Evolutionary conservation across 2,113 vertebrate species (phyloP).

Genomic region (Lophius piscatorius): DNA sequence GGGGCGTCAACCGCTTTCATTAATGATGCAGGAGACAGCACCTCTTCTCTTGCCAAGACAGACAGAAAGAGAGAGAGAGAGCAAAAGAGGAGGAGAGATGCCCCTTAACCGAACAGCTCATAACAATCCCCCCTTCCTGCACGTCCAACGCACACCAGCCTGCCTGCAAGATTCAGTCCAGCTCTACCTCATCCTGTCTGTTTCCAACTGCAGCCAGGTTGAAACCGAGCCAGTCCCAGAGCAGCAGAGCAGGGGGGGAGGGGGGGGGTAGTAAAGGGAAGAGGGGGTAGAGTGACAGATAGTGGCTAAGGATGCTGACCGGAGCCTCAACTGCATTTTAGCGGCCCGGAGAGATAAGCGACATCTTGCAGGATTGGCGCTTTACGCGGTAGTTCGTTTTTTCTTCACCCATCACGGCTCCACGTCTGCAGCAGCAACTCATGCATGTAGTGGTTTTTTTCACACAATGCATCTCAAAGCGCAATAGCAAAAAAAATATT

Average conservation of each 20-base stretch:
- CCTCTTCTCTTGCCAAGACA: conserved; percentile 56
- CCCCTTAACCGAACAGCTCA: conserved; percentile 54
- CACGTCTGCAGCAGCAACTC: conserved; percentile 11
- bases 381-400: conserved; percentile 22
- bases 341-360: conserved; percentile 60
- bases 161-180: conserved; percentile 40
- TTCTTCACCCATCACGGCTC: background rate
- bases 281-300: conserved; percentile 52
- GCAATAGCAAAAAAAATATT: background rate
- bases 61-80: conserved; percentile 41
- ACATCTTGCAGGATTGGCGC: conserved; percentile 58
- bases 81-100: conserved; percentile 20
- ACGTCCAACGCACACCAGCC: background rate
- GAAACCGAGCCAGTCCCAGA: conserved; percentile 61
- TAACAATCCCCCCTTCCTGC: background rate
- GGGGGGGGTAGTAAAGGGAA: background rate
- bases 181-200: conserved; percentile 48
- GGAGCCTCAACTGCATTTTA: conserved; percentile 68
- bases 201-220: conserved; percentile 58
- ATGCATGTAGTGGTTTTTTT: background rate
- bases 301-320: conserved; percentile 72
- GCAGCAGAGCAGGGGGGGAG: conserved; percentile 33
- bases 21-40: conserved; percentile 67
- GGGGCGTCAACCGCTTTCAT: conserved; percentile 62
- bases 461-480: background rate